These are phyloP conservation scores for Temnothorax nylanderi DNA, from an alignment of 1,140 invertebrate species.

Conservation along the genomic window DNA sequence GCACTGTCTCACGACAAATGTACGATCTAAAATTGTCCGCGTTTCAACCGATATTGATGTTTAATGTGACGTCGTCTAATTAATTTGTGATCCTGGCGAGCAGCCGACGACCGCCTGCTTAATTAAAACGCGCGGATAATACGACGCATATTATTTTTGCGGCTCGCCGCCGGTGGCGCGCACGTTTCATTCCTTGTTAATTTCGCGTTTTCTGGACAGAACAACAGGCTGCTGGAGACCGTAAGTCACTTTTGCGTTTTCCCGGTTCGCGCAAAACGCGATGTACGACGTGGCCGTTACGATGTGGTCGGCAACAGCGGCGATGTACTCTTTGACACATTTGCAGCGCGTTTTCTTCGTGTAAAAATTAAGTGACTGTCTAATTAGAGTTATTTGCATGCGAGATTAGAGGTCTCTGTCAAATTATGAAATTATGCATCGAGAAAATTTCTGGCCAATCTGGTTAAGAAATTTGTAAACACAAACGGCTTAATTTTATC, in stretches of 20 bases:
- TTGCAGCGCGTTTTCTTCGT: not conserved
- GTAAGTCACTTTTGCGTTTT: conserved; percentile 38
- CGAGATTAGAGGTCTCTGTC: not conserved
- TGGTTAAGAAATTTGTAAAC: not conserved
- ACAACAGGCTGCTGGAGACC: conserved; percentile 21
- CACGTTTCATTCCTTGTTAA: conserved; percentile 47
- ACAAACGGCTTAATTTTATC: not conserved
- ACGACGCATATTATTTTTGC: conserved; percentile 33
- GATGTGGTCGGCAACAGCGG: no score
- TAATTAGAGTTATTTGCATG: conserved; percentile 10
- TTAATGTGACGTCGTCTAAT: conserved; percentile 12
- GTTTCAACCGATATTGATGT: conserved; percentile 42
- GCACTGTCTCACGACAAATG: conserved; percentile 13
- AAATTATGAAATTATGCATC: conserved; percentile 13
- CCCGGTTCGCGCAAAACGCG: not conserved
- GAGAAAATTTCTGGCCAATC: not conserved
- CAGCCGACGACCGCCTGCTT: conserved; percentile 10
- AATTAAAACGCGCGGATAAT: conserved; percentile 52
- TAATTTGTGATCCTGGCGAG: conserved; percentile 13
- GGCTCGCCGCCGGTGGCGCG: conserved; percentile 2
- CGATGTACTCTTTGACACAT: conserved; percentile 22
- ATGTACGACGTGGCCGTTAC: not conserved
- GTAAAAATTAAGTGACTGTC: conserved; percentile 3
- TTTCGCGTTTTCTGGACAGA: conserved; percentile 21
- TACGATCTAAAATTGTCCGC: conserved; percentile 17